Evolutionary conservation across 1,140 invertebrate genomes (phyloP).

Genomic region (Chionoecetes opilio): DNA sequence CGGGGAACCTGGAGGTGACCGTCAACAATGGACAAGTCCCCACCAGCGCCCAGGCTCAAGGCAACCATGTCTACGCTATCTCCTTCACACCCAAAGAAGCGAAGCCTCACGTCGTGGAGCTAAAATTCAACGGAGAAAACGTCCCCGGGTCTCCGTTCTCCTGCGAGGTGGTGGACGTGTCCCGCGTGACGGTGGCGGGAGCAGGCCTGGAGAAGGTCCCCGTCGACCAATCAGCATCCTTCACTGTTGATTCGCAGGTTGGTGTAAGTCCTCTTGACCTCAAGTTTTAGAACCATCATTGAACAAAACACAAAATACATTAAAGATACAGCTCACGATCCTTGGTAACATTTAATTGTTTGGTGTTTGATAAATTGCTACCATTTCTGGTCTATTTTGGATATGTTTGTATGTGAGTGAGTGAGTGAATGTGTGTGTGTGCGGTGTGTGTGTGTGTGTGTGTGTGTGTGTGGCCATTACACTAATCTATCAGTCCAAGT

Average conservation of each 20-base stretch:
- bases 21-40: conserved; percentile 98
- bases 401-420: too few relatives aligned
- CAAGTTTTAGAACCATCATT: too few relatives aligned
- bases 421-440: too few relatives aligned
- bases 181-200: conserved; percentile 89
- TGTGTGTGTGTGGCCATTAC: too few relatives aligned
- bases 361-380: too few relatives aligned
- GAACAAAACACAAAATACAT: too few relatives aligned
- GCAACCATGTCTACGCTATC: conserved; percentile 98
- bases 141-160: conserved; percentile 92
- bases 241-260: conserved; percentile 90
- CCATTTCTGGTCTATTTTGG: too few relatives aligned
- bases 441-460: too few relatives aligned
- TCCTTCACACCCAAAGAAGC: conserved; percentile 97
- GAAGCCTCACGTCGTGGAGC: conserved; percentile 94
- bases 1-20: conserved; percentile 97
- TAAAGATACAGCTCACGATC: too few relatives aligned
- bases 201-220: conserved; percentile 96
- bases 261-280: neutral
- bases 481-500: too few relatives aligned
- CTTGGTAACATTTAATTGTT: too few relatives aligned
- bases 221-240: conserved; percentile 92
- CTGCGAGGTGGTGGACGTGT: conserved; percentile 89
- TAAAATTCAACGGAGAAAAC: conserved; percentile 97
- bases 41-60: conserved; percentile 97